phyloP scores from a whole-genome alignment of 1,140 invertebrate genomes.

The Diachasmimorpha longicaudata region DNA sequence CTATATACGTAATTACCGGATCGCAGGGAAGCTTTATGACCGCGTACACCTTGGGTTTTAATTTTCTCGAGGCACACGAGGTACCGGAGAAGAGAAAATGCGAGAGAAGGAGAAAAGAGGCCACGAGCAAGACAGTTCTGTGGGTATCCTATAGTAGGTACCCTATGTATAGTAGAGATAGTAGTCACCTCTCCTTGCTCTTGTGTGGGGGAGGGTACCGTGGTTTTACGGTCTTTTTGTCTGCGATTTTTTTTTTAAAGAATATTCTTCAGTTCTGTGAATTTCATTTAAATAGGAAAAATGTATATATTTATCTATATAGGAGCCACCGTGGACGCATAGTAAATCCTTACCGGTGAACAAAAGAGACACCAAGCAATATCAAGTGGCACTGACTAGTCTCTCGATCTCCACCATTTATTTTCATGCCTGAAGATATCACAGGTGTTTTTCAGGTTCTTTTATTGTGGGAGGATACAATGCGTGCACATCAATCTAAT shows the following conservation, averaged over 20 bases:
- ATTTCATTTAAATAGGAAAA: conserved; percentile 5
- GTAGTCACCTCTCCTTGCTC: no score
- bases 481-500: background rate
- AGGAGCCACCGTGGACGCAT: background rate
- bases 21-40: conserved; percentile 13
- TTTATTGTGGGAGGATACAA: background rate
- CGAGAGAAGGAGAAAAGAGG: background rate
- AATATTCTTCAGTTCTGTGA: background rate
- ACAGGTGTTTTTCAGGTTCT: background rate
- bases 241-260: background rate
- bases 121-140: background rate
- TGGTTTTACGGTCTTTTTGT: no score
- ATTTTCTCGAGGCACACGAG: background rate
- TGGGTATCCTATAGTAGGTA: no score
- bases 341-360: conserved; percentile 1
- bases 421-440: background rate
- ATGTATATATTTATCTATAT: background rate
- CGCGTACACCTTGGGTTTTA: conserved; percentile 5
- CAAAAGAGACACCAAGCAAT: conserved; percentile 9
- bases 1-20: conserved; percentile 9
- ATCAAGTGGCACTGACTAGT: conserved; percentile 6
- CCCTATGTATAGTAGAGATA: no score
- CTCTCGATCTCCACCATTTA: conserved; percentile 6
- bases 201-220: no score
- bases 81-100: background rate